Conservation (phyloP, 2,797 vertebrate genomes). For the Myotis myotis region DNA sequence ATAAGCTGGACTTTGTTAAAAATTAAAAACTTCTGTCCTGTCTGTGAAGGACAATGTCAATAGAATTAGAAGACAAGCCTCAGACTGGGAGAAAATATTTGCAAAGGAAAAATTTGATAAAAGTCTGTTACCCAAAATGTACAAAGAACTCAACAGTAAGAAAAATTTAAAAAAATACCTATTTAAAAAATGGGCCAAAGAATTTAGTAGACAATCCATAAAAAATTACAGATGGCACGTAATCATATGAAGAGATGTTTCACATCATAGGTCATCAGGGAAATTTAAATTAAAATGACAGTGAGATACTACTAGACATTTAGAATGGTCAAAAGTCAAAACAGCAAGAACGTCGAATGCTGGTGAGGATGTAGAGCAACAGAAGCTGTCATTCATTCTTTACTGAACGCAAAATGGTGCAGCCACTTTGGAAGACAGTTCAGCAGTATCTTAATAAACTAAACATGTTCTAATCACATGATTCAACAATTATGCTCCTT, state of each 20-base stretch:
- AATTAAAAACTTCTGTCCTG: not conserved
- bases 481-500: not conserved
- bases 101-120: not conserved
- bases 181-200: not conserved
- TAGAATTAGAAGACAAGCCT: not conserved
- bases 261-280: not conserved
- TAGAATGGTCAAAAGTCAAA: not conserved
- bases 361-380: not conserved
- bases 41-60: not conserved
- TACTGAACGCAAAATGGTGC: not conserved
- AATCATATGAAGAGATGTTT: not conserved
- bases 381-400: not conserved
- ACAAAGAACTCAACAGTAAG: not conserved
- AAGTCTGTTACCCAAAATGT: not conserved
- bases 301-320: not conserved
- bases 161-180: not conserved
- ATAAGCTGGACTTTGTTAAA: not conserved
- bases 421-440: not conserved
- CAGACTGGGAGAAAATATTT: not conserved
- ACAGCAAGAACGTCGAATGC: not conserved
- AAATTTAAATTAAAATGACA: not conserved
- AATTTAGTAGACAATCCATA: not conserved
- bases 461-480: not conserved
- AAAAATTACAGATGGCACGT: not conserved
- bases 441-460: not conserved